Conservation (phyloP, 2,113 vertebrate species). For the Ptilorrhoa leucosticta region DNA sequence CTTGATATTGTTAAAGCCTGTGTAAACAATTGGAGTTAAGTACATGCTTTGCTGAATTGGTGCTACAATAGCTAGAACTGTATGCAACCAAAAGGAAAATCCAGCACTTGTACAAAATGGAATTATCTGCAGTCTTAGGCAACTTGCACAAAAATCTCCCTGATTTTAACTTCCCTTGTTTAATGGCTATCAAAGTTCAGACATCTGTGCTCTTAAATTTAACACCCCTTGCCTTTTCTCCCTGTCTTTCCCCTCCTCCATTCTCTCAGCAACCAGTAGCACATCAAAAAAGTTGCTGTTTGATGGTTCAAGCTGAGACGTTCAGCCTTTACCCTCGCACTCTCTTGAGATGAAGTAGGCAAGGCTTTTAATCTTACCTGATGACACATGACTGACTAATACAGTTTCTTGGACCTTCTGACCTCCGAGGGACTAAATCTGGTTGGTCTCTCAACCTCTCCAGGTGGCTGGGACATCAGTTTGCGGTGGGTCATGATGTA, state of each 20-base stretch:
- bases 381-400: conserved; percentile 53
- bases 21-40: background rate
- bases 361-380: conserved; percentile 52
- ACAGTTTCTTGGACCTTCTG: conserved; percentile 48
- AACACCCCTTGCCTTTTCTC: background rate
- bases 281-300: conserved; percentile 20
- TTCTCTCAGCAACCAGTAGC: conserved; percentile 41
- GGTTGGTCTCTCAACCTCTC: background rate
- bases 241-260: background rate
- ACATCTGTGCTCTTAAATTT: background rate
- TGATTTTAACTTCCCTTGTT: background rate
- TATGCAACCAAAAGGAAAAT: background rate
- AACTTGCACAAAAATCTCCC: background rate
- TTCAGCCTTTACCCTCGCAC: background rate
- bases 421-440: conserved; percentile 10
- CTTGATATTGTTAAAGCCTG: background rate
- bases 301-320: conserved; percentile 28
- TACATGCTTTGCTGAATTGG: background rate
- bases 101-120: background rate
- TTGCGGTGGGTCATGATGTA: background rate
- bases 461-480: conserved; percentile 10
- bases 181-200: background rate
- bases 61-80: background rate
- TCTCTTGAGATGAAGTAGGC: conserved; percentile 35
- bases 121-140: background rate